These are phyloP conservation scores for Drosophila lacertosa DNA, from an alignment of 1,140 invertebrate species.

Conservation along the genomic window DNA sequence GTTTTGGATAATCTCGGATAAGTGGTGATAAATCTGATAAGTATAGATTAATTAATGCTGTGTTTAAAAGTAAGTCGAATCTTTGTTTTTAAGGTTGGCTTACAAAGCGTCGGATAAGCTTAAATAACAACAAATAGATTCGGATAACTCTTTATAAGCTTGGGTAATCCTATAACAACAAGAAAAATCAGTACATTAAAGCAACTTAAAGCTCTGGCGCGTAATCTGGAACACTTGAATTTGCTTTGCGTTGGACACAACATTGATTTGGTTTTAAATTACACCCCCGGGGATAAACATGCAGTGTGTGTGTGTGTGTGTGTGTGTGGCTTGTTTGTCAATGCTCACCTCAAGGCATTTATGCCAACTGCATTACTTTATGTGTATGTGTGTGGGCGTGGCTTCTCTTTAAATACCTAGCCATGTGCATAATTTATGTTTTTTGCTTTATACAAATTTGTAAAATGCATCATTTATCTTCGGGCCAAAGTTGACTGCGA, in stretches of 20 bases:
- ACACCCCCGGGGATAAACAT: conserved; percentile 3
- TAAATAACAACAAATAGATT: not conserved
- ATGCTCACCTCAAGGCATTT: conserved; percentile 14
- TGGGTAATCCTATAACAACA: no score
- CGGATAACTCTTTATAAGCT: not conserved
- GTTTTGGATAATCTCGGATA: not conserved
- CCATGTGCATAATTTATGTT: conserved; percentile 71
- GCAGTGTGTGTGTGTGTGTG: not conserved
- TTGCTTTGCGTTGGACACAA: not conserved
- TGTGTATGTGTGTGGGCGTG: conserved; percentile 28
- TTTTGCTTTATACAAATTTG: conserved; percentile 75
- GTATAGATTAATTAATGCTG: no score
- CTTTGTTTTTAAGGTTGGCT: no score
- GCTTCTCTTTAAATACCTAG: conserved; percentile 38
- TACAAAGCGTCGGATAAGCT: no score
- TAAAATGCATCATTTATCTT: conserved; percentile 80
- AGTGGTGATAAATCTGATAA: not conserved
- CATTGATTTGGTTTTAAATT: conserved; percentile 21
- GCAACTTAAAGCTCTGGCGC: not conserved
- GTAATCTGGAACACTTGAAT: not conserved
- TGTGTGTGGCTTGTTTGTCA: conserved; percentile 23
- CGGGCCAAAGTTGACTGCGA: conserved; percentile 32
- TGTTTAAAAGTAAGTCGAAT: no score
- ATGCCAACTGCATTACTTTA: not conserved
- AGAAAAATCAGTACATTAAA: no score